These are phyloP conservation scores for Melitaea athalia DNA, from an alignment of 2,888 invertebrate genomes.

Conservation along the genomic window DNA sequence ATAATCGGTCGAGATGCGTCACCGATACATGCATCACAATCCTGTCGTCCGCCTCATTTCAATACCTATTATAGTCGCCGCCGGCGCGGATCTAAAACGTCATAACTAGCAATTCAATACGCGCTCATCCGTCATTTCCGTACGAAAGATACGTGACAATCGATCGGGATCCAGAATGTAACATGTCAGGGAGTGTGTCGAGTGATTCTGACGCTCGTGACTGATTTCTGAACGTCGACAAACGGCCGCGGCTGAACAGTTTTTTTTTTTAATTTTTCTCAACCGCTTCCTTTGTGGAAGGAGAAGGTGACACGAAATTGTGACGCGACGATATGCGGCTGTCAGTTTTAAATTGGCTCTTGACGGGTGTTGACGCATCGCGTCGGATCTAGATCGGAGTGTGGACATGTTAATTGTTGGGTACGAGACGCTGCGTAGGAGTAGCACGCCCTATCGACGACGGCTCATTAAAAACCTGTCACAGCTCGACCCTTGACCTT, in stretches of 20 bases:
- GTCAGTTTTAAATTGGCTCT: slow-evolving; percentile 72
- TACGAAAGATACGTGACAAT: slow-evolving; percentile 70
- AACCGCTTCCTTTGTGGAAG: slow-evolving; percentile 49
- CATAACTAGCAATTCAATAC: slow-evolving; percentile 58
- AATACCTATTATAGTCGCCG: slow-evolving; percentile 70
- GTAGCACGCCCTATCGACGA: slow-evolving; percentile 41
- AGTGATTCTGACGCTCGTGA: slow-evolving; percentile 66
- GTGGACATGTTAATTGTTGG: slow-evolving; percentile 76
- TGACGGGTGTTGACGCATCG: slow-evolving; percentile 72
- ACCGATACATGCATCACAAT: slow-evolving; percentile 68
- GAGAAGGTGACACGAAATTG: slow-evolving; percentile 62
- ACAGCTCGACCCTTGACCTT: slow-evolving; percentile 40
- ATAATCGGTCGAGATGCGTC: slow-evolving; percentile 70
- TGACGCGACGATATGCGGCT: slow-evolving; percentile 68
- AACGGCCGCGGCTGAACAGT: slow-evolving; percentile 47
- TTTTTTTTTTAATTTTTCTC: slow-evolving; percentile 61
- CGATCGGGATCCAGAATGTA: slow-evolving; percentile 66
- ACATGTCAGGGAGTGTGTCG: slow-evolving; percentile 61
- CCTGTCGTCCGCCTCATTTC: slow-evolving; percentile 63
- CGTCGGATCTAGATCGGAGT: slow-evolving; percentile 68
- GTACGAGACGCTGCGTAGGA: slow-evolving; percentile 53
- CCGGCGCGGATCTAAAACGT: slow-evolving; percentile 54
- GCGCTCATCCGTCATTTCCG: slow-evolving; percentile 71
- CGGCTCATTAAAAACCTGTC: slow-evolving; percentile 37
- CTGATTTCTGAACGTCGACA: slow-evolving; percentile 67